Evolutionary conservation across 2,797 vertebrate genomes (phyloP), one percentile per base, ranked within the genome.

Genomic region (Lithobates sylvaticus): DNA sequence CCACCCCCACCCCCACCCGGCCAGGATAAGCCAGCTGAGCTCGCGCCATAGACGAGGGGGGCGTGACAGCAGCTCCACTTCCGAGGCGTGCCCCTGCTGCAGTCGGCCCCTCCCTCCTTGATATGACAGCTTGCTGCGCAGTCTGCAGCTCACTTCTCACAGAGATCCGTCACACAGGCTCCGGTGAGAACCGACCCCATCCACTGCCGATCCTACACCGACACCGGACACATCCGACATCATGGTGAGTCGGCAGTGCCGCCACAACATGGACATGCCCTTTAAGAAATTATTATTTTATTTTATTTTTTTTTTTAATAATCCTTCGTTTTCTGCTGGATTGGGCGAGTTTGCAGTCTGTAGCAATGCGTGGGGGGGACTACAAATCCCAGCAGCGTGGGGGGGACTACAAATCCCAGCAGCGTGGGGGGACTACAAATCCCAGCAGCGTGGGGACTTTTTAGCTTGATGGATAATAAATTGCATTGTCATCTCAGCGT

Each of bases 141-240:
- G 7, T n/a, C 88, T 89, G 90, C 86, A 88, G 88, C 86, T 86
- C 90, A 92, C 86, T 91, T 92, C 92, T 92, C 92, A 92, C 91
- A 18, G 92, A 92, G 91, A 89, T 86, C 78, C 90, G 92, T 92
- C 89, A 64, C 92, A 72, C 91, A 64, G 91, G 91, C 92, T 92
- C 92, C 32, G 87, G 92, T 92, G 92, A 92, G 92, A 92, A 16
- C 86, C 34, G 50, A 85, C 27, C 50, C 73, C 83, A 12, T 26
- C n/a, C 87, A 67, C 26, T 58, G 15, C 54, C 44, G 70, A 4
- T 44, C 77, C 79, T 12, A 0, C 68, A 61, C 85, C 84, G 80
- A 80, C 23, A 69, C 67, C 65, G 12, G 34, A 58, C 4, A 23
- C 6, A 23, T 23, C 47, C 78, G 13, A 50, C 73, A 83, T 1